Percentiles rank a stretch among this genome's conserved stretches.
These are phyloP conservation scores for Morphnarchus princeps DNA, from an alignment of 2,113 vertebrate genomes.

Conservation along the genomic window DNA sequence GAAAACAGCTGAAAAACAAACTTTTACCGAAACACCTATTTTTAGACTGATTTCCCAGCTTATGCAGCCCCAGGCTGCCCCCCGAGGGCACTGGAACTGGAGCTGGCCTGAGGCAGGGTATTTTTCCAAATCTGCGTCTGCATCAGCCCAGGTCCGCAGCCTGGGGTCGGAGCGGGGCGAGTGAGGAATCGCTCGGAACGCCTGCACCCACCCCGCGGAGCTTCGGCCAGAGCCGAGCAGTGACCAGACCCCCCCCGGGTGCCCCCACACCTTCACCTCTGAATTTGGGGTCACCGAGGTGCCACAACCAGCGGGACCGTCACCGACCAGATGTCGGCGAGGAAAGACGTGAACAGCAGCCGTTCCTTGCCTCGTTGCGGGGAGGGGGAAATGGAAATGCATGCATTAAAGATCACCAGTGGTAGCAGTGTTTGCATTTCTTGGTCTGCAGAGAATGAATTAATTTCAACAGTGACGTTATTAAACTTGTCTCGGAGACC, in stretches of 20 bases:
- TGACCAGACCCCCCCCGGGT: accelerated
- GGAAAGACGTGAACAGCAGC: neutral
- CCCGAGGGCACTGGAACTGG: neutral
- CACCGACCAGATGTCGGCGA: neutral
- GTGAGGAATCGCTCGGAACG: neutral
- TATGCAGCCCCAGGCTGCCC: neutral
- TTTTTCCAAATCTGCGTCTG: neutral
- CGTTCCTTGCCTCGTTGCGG: neutral
- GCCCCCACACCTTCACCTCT: neutral
- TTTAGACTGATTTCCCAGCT: slow-evolving; percentile 12
- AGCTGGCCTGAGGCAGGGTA: neutral
- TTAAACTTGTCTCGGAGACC: slow-evolving; percentile 3
- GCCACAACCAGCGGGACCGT: neutral
- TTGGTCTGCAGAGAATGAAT: neutral
- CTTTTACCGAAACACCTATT: slow-evolving; percentile 12
- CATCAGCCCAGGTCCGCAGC: neutral
- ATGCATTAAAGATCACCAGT: neutral
- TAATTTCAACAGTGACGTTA: neutral
- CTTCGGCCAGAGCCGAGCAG: neutral
- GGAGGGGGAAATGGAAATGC: neutral
- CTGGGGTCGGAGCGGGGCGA: neutral
- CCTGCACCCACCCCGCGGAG: neutral
- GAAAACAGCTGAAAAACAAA: slow-evolving; percentile 24
- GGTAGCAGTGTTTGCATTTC: neutral
- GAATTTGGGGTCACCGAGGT: neutral